These are phyloP conservation scores for Chelon auratus DNA, from an alignment of 2,797 vertebrate genomes.

Conservation along the genomic window DNA sequence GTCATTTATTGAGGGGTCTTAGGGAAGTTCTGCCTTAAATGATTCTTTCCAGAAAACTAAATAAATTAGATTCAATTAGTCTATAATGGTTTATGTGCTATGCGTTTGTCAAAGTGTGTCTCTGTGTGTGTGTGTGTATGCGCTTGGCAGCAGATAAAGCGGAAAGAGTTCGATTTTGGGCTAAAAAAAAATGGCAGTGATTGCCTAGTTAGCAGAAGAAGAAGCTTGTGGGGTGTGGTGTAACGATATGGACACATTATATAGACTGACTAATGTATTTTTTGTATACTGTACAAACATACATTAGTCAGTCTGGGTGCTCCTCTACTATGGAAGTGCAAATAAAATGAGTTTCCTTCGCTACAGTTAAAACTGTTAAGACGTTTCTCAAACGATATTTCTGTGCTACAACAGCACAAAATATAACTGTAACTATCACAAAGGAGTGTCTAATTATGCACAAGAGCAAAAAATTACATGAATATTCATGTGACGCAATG, in stretches of 20 bases:
- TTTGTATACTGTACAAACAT: constrained; percentile 66
- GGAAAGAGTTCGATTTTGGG: constrained; percentile 57
- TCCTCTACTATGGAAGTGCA: constrained; percentile 39
- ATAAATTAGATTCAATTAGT: constrained; percentile 99
- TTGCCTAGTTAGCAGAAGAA: constrained; percentile 74
- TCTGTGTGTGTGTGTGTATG: constrained; percentile 42
- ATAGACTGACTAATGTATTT: constrained; percentile 71
- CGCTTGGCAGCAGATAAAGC: constrained; percentile 56
- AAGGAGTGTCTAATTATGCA: not conserved
- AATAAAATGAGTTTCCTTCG: constrained; percentile 34
- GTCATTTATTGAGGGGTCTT: constrained; percentile 76
- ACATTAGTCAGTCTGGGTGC: constrained; percentile 65
- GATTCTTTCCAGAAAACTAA: constrained; percentile 89
- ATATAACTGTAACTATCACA: not conserved
- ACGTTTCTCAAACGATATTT: constrained; percentile 7
- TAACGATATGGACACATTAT: constrained; percentile 64
- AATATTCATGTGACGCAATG: not conserved
- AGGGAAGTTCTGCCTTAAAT: constrained; percentile 81
- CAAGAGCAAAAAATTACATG: not conserved
- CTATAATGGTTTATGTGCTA: constrained; percentile 85
- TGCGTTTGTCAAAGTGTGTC: constrained; percentile 75
- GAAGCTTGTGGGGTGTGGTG: constrained; percentile 61
- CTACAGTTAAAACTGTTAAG: constrained; percentile 8
- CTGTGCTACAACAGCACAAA: not conserved
- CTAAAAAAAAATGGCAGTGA: constrained; percentile 54